Conservation (phyloP, 2,888 invertebrate species). For the Sycophila texana region DNA sequence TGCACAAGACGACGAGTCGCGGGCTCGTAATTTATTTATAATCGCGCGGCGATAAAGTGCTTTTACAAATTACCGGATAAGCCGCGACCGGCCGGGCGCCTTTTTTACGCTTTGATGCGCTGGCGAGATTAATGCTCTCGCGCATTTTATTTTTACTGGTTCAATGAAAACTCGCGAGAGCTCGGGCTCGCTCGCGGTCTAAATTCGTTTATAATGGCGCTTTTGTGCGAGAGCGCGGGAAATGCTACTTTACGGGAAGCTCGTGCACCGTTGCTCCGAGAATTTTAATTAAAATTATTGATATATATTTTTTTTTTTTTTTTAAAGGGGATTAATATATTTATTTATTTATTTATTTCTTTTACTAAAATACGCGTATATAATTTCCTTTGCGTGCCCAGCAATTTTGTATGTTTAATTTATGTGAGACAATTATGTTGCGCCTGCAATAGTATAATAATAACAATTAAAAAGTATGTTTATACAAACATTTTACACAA, state of each 20-base stretch:
- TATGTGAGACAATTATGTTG: no score
- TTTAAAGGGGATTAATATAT: no score
- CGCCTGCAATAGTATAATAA: no score
- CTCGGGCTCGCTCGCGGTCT: constrained; percentile 7
- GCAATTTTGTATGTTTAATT: no score
- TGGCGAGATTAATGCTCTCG: constrained; percentile 39
- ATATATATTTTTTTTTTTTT: not conserved
- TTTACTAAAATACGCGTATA: no score
- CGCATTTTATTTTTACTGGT: constrained; percentile 42
- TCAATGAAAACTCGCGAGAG: constrained; percentile 37
- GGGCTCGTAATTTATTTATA: constrained; percentile 49
- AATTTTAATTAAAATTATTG: not conserved
- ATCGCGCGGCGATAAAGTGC: constrained; percentile 50
- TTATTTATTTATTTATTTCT: no score
- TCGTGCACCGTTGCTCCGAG: not conserved
- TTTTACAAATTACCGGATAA: constrained; percentile 50
- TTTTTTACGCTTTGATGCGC: constrained; percentile 39
- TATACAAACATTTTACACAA: no score
- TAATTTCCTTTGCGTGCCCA: no score
- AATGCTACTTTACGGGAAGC: no score
- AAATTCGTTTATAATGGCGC: constrained; percentile 42
- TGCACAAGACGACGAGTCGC: constrained; percentile 1
- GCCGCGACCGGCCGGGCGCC: constrained; percentile 8
- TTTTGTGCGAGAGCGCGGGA: constrained; percentile 2
- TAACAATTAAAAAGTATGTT: no score